These are phyloP conservation scores for Agriopis aurantiaria DNA, from an alignment of 2,888 invertebrate genomes.

Conservation along the genomic window DNA sequence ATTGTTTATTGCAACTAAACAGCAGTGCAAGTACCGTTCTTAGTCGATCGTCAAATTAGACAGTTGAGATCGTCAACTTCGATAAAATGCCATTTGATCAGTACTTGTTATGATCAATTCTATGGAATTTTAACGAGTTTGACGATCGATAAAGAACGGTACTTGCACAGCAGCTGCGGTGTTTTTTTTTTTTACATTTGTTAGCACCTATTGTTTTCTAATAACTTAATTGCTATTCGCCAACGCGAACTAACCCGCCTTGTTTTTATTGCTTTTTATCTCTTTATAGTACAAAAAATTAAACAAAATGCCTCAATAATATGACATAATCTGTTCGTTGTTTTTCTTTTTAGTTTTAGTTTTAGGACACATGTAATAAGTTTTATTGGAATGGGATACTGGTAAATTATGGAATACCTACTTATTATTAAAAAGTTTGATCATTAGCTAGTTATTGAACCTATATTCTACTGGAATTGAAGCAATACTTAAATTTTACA, in stretches of 20 bases:
- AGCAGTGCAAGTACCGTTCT: background rate
- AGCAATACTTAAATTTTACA: too few species aligned
- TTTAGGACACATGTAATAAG: slow-evolving; percentile 44
- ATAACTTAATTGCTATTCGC: slow-evolving; percentile 8
- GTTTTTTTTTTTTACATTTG: background rate
- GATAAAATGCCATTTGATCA: too few species aligned
- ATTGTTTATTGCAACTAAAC: slow-evolving; percentile 43
- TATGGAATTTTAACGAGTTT: too few species aligned
- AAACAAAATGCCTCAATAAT: slow-evolving; percentile 27
- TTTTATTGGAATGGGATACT: slow-evolving; percentile 50
- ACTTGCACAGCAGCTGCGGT: too few species aligned
- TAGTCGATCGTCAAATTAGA: too few species aligned
- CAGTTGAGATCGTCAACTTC: too few species aligned
- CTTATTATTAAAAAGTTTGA: background rate
- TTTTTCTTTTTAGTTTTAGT: slow-evolving; percentile 26
- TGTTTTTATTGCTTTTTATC: slow-evolving; percentile 35
- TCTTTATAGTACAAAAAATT: slow-evolving; percentile 33
- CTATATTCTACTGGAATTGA: background rate
- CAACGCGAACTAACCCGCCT: slow-evolving; percentile 41
- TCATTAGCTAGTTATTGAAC: background rate
- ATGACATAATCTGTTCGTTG: slow-evolving; percentile 33
- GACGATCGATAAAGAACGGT: too few species aligned
- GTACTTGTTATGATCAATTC: too few species aligned
- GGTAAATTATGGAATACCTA: slow-evolving; percentile 44
- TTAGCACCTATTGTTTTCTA: background rate